Evolutionary conservation across 2,888 invertebrate genomes (phyloP), one percentile per base, ranked within the genome.

Genomic region (Synergus japonicus): DNA sequence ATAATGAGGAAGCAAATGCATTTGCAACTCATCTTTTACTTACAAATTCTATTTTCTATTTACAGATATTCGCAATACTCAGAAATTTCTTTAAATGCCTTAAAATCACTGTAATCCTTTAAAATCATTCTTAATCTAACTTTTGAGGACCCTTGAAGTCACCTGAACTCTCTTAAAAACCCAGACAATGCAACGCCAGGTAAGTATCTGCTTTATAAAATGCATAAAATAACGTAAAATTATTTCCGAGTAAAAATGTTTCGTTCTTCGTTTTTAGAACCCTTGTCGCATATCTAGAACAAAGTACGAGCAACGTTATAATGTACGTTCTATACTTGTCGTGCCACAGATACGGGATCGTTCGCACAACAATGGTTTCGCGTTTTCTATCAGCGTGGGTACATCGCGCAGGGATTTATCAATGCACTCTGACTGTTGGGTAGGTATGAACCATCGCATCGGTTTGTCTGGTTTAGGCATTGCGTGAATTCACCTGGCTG

Each of bases 401-500:
- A 80, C 79, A 83, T 81, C 81, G 80, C 82, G 79, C 79, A 69
- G 81, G 77, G 81, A 80, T 81, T 82, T 82, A 82, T 83, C 82
- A 84, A 83, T 82, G 79, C 81, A 73, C 22, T 15, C 37, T 67
- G 83, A 80, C 78, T 76, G 81, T 81, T 81, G 83, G 82, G 37
- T 73, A 73, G 22, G 63, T 29, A 66, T 66, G 29, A 69, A 49
- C 49, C 69, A 69, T 29, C 69, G 49, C 37, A 54, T 78, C 79
- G 78, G 82, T 82, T 79, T 54, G 49, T 81, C 82, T 80, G 82
- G 80, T 84, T 84, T 80, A 82, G 79, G 77, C 77, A 84, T 82
- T 84, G 79, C 82, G 80, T 77, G 83, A 83, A 87, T 86, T 87
- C 86, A 88, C 88, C 86, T 87, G 86, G 86, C 86, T 81, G 82